Percentiles rank a stretch among this genome's conserved stretches.
Conservation (phyloP, 2,113 vertebrate genomes). For the Notechis scutatus region DNA sequence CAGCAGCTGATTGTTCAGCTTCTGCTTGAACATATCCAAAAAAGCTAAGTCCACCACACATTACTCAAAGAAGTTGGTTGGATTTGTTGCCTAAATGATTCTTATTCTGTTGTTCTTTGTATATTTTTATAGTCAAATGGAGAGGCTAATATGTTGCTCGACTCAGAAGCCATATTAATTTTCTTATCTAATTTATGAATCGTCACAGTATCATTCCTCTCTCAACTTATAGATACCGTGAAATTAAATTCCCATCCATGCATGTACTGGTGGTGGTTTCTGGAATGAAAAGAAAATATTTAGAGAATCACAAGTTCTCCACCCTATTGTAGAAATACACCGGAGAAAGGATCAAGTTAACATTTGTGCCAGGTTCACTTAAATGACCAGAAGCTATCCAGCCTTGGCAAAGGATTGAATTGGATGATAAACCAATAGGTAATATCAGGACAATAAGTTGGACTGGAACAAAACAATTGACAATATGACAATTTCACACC, state of each 20-base stretch:
- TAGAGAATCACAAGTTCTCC: not conserved
- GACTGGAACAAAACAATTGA: not conserved
- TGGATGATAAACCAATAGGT: not conserved
- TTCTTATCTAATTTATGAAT: not conserved
- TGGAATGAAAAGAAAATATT: not conserved
- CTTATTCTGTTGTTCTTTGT: not conserved
- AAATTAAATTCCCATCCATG: not conserved
- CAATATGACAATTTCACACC: not conserved
- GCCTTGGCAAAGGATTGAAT: not conserved
- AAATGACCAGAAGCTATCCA: not conserved
- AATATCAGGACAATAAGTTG: not conserved
- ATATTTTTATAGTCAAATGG: not conserved
- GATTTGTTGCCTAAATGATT: not conserved
- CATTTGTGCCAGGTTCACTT: not conserved
- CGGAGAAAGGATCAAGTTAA: not conserved
- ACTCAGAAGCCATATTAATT: not conserved
- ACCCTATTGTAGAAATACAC: not conserved
- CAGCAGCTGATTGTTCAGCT: not conserved
- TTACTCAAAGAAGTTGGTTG: not conserved
- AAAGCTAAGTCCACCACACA: not conserved
- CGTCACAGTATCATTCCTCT: not conserved
- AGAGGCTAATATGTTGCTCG: not conserved
- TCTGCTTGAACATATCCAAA: not conserved
- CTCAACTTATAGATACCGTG: not conserved
- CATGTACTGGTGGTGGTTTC: too few species aligned